These are phyloP conservation scores for Nasalis larvatus DNA, from an alignment of 2,113 vertebrate species.

Conservation along the genomic window DNA sequence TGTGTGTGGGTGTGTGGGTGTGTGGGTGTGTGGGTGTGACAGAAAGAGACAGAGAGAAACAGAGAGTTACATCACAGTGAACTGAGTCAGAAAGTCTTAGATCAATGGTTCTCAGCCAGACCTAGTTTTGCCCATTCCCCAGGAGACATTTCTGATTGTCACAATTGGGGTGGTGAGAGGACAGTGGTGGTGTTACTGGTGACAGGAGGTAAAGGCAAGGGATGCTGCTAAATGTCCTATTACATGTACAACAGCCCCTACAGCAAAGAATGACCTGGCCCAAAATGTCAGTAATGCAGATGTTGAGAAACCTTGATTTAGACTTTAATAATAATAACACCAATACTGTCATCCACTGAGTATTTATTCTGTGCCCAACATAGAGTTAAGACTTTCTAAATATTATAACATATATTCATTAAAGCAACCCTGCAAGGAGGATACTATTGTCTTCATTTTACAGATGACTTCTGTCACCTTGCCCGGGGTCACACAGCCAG, in stretches of 20 bases:
- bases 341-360: background rate
- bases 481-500: background rate
- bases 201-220: too few relatives aligned
- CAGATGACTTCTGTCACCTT: background rate
- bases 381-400: background rate
- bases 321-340: background rate
- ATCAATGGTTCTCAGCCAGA: background rate
- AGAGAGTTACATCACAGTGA: too few relatives aligned
- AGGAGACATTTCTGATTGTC: background rate
- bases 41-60: too few relatives aligned
- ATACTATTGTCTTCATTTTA: background rate
- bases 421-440: background rate
- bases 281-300: background rate
- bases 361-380: background rate
- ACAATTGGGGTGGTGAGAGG: background rate
- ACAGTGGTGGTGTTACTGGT: background rate
- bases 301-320: background rate
- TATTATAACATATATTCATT: background rate
- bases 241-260: background rate
- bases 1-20: too few relatives aligned
- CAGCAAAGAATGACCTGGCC: background rate
- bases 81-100: background rate
- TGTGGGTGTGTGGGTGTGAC: too few relatives aligned
- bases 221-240: background rate
- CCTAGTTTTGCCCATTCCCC: too few relatives aligned